Conservation (phyloP, 2,113 vertebrate genomes). For the Psephotus haematonotus region DNA sequence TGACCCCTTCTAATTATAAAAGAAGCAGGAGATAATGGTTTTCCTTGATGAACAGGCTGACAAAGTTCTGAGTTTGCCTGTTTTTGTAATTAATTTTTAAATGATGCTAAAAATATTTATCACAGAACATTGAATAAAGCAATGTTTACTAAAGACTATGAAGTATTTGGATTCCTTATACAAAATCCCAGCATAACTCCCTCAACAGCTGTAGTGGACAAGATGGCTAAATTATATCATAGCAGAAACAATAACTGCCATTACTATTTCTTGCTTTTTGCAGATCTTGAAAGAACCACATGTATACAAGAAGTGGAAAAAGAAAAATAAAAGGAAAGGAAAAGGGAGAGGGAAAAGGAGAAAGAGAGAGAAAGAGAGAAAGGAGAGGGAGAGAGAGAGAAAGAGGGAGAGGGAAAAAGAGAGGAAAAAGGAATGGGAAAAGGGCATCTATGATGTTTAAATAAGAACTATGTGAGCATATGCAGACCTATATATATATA, state of each 20-base stretch:
- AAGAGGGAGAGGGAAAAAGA: not conserved
- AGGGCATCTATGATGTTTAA: not conserved
- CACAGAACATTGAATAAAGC: not conserved
- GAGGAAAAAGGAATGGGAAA: not conserved
- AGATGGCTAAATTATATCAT: not conserved
- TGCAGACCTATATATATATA: not conserved
- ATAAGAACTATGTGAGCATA: not conserved
- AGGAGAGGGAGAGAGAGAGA: not conserved
- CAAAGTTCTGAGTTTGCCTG: not conserved
- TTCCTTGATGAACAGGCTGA: not conserved
- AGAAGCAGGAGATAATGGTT: not conserved
- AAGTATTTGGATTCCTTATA: not conserved
- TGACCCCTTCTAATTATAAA: not conserved
- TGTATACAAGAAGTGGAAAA: not conserved
- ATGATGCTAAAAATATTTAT: not conserved
- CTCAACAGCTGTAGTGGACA: not conserved
- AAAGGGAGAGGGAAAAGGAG: not conserved
- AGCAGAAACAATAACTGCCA: not conserved
- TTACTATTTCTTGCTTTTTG: not conserved
- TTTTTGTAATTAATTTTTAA: not conserved
- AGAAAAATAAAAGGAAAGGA: not conserved
- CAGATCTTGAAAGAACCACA: not conserved
- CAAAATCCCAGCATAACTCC: not conserved
- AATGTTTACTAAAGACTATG: not conserved
- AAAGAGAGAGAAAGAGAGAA: not conserved